Conservation (phyloP, 2,888 invertebrate species). For the Pachycephus smyrnensis region DNA sequence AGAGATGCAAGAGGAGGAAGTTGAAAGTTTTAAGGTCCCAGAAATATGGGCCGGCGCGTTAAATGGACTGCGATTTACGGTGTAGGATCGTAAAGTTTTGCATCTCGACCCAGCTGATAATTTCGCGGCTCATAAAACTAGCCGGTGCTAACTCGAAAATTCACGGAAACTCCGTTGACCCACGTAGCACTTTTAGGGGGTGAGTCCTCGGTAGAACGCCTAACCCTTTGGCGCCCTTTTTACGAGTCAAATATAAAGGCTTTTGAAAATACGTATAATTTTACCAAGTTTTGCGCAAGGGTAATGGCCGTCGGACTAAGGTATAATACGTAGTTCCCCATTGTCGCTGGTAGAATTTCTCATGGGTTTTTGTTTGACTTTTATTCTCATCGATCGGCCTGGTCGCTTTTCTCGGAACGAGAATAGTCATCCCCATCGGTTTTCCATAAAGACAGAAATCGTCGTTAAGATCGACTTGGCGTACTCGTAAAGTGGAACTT, state of each 20-base stretch:
- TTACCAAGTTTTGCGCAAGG: background rate
- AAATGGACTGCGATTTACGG: conserved; percentile 38
- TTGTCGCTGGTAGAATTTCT: background rate
- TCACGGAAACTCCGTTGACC: conserved; percentile 22
- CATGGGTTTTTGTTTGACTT: background rate
- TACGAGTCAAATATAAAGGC: background rate
- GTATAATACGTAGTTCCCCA: background rate
- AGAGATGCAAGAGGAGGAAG: background rate
- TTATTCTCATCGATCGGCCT: background rate
- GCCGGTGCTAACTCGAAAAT: conserved; percentile 29
- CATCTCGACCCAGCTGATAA: conserved; percentile 29
- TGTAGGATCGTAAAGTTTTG: conserved; percentile 35
- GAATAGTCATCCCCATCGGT: background rate
- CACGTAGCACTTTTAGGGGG: background rate
- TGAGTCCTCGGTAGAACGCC: background rate
- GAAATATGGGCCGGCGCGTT: conserved; percentile 34
- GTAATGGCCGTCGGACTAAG: background rate
- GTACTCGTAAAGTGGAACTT: background rate
- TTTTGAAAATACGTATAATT: background rate
- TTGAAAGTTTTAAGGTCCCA: conserved; percentile 17
- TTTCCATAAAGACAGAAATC: background rate
- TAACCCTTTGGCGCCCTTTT: background rate
- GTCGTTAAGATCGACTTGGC: background rate
- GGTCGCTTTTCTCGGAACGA: background rate
- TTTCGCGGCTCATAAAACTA: conserved; percentile 41